These are phyloP conservation scores for Manis javanica DNA, from an alignment of 2,797 vertebrate genomes.

Conservation along the genomic window DNA sequence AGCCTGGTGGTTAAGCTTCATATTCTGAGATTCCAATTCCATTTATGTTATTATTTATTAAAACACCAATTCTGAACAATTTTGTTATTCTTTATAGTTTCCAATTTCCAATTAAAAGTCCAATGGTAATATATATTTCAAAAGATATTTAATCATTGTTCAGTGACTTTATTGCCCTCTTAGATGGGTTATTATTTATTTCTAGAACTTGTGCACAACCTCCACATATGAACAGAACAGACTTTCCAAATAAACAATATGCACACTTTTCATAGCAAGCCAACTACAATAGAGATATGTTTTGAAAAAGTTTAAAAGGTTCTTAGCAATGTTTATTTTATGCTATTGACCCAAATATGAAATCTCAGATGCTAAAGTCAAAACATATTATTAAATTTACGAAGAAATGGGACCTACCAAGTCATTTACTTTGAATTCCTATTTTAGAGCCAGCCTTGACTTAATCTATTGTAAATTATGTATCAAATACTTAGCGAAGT, in stretches of 20 bases:
- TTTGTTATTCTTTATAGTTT: constrained; percentile 35
- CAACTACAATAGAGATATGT: background rate
- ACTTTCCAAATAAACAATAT: background rate
- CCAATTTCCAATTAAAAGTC: background rate
- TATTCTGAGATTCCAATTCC: background rate
- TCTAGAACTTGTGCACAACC: background rate
- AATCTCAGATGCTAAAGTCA: background rate
- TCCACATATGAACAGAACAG: background rate
- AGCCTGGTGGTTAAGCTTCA: background rate
- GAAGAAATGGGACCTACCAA: background rate
- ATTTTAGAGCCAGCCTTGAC: background rate
- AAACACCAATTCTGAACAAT: background rate
- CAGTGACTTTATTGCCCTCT: background rate
- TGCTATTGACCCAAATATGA: background rate
- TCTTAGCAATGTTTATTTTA: constrained; percentile 28
- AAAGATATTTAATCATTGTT: background rate
- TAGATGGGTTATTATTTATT: background rate
- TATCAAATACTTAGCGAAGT: constrained; percentile 15
- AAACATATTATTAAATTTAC: constrained; percentile 27
- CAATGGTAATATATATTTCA: background rate
- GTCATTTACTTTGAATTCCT: background rate
- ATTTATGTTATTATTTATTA: background rate
- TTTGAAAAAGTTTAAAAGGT: constrained; percentile 11
- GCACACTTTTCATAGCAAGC: background rate
- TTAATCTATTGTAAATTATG: constrained; percentile 6